Evolutionary conservation across 1,140 invertebrate genomes (phyloP).

Genomic region (Eriosoma lanigerum): DNA sequence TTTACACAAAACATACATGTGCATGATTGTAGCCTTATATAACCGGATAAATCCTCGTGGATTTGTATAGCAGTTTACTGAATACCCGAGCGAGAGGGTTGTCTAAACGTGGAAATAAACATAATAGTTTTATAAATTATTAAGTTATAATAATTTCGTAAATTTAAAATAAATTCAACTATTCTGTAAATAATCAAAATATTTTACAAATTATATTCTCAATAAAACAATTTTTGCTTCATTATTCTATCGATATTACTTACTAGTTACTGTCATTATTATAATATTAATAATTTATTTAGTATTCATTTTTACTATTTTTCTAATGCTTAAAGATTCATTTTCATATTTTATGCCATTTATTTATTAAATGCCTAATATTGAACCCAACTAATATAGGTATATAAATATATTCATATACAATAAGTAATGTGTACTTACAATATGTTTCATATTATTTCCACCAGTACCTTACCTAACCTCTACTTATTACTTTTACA

Average conservation of each 20-base stretch:
- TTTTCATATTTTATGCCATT: slow-evolving; percentile 11
- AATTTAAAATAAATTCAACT: not conserved
- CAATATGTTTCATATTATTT: too few relatives aligned
- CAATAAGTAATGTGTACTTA: too few relatives aligned
- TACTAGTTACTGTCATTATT: not conserved
- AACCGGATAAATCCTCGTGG: slow-evolving; percentile 33
- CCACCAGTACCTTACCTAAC: too few relatives aligned
- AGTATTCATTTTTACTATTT: not conserved
- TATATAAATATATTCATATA: not conserved
- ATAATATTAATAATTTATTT: not conserved
- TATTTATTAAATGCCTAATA: not conserved
- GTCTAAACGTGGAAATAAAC: not conserved
- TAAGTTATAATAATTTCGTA: not conserved
- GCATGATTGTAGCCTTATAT: not conserved
- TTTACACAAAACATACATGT: slow-evolving; percentile 11
- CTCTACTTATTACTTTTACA: slow-evolving; percentile 32
- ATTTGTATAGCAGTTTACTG: slow-evolving; percentile 13
- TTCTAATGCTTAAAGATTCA: not conserved
- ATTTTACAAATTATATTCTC: too few relatives aligned
- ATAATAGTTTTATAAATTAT: slow-evolving; percentile 17
- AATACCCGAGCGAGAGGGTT: not conserved
- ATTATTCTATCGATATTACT: not conserved
- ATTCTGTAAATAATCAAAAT: not conserved
- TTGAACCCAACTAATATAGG: not conserved
- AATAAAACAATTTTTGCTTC: too few relatives aligned